Percentiles rank a stretch among this genome's conserved stretches.
phyloP scores from a whole-genome alignment of 2,797 vertebrate genomes.

The Brachymystax lenok region DNA sequence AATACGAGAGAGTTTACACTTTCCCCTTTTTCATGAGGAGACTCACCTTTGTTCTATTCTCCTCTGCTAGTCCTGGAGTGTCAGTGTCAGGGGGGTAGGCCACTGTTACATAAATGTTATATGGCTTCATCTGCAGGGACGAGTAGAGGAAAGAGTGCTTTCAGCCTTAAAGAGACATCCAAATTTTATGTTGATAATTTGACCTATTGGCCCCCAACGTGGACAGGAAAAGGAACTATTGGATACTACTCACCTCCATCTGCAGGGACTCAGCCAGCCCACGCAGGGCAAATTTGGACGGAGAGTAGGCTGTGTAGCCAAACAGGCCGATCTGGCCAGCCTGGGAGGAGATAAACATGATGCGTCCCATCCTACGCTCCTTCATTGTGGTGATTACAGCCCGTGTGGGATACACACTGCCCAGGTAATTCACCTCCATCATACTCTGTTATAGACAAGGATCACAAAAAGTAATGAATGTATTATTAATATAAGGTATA shows the following conservation, averaged over 20 bases:
- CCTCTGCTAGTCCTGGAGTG: slow-evolving; percentile 90
- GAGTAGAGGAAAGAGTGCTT: not conserved
- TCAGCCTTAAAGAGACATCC: not conserved
- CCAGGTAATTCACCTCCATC: slow-evolving; percentile 97
- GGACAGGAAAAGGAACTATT: not conserved
- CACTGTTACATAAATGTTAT: slow-evolving; percentile 93
- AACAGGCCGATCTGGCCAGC: slow-evolving; percentile 93
- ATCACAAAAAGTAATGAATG: not conserved
- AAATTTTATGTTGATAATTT: no score
- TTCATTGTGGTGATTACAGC: slow-evolving; percentile 97
- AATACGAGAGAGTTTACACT: not conserved
- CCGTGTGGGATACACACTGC: slow-evolving; percentile 92
- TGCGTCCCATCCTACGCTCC: slow-evolving; percentile 92
- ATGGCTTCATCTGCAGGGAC: slow-evolving; percentile 89
- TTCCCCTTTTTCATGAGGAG: not conserved
- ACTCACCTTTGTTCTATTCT: slow-evolving; percentile 91
- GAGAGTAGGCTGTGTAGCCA: slow-evolving; percentile 93
- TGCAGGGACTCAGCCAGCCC: slow-evolving; percentile 95
- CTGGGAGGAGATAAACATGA: slow-evolving; percentile 96
- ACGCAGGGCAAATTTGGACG: slow-evolving; percentile 94
- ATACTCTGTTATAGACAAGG: slow-evolving; percentile 75
- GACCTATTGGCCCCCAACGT: no score
- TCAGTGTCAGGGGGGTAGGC: slow-evolving; percentile 98
- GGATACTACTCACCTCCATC: slow-evolving; percentile 87
- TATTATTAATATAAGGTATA: no score